Conservation (phyloP, 1,140 invertebrate species). For the Polypedilum vanderplanki region DNA sequence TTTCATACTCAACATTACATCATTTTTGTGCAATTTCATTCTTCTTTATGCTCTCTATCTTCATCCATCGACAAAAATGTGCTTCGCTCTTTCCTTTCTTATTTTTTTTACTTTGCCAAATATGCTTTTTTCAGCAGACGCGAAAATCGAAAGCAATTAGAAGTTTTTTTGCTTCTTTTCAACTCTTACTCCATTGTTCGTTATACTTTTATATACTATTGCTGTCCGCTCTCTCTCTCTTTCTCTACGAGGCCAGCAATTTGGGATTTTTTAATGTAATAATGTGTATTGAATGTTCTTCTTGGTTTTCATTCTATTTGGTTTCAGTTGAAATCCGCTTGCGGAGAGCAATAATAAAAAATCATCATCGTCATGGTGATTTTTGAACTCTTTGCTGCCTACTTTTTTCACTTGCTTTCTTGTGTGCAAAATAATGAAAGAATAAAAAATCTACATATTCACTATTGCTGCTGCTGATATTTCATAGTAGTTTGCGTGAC, state of each 20-base stretch:
- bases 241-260: too few species aligned
- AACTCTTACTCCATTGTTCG: not conserved
- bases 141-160: not conserved
- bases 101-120: not conserved
- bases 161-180: not conserved
- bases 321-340: not conserved
- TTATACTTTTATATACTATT: not conserved
- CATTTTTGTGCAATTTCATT: not conserved
- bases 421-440: not conserved
- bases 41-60: not conserved
- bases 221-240: not conserved
- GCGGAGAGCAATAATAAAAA: not conserved
- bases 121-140: not conserved
- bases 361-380: constrained; percentile 4
- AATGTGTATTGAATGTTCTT: not conserved
- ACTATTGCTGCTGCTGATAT: too few species aligned
- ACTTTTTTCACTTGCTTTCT: not conserved
- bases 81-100: not conserved
- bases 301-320: not conserved
- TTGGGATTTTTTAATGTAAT: not conserved
- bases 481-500: not conserved
- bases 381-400: not conserved
- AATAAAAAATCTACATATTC: not conserved
- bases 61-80: not conserved
- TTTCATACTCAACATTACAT: constrained; percentile 21